A percentile compares a stretch with the other conserved stretches of the same genome.
phyloP scores from a whole-genome alignment of 2,113 vertebrate genomes.

The Hyperopisus bebe region DNA sequence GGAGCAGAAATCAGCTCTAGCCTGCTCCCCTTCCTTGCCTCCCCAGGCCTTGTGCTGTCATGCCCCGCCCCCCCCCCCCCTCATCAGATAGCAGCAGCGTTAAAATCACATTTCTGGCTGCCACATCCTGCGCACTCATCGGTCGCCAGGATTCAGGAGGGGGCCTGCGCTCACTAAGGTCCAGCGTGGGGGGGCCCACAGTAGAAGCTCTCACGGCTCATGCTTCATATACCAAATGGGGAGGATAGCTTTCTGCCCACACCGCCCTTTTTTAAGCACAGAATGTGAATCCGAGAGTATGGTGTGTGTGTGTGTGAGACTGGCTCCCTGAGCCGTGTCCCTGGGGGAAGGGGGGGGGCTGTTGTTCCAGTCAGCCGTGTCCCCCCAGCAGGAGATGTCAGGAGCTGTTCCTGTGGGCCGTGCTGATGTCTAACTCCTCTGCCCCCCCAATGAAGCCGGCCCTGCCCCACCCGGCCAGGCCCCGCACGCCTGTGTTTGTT shows the following conservation, averaged over 20 bases:
- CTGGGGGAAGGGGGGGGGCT: not conserved
- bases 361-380: not conserved
- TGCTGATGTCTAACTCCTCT: slow-evolving; percentile 19
- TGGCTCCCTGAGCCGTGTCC: not conserved
- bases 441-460: not conserved
- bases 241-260: not conserved
- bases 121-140: not conserved
- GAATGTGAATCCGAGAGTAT: not conserved
- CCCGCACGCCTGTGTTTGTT: not conserved
- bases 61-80: too few species aligned
- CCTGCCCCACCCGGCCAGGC: not conserved
- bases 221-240: not conserved
- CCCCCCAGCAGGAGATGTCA: slow-evolving; percentile 9
- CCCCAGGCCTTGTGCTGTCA: not conserved
- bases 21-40: not conserved
- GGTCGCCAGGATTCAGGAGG: not conserved
- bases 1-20: not conserved
- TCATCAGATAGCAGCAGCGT: slow-evolving; percentile 19
- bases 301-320: not conserved
- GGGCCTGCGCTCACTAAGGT: not conserved
- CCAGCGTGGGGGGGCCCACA: not conserved
- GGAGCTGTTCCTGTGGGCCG: slow-evolving; percentile 16
- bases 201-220: not conserved
- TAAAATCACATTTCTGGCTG: slow-evolving; percentile 19
- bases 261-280: not conserved